A percentile compares a stretch with the other conserved stretches of the same genome.
Evolutionary conservation across 2,113 vertebrate species (phyloP).

Genomic region (Delphinus delphis): DNA sequence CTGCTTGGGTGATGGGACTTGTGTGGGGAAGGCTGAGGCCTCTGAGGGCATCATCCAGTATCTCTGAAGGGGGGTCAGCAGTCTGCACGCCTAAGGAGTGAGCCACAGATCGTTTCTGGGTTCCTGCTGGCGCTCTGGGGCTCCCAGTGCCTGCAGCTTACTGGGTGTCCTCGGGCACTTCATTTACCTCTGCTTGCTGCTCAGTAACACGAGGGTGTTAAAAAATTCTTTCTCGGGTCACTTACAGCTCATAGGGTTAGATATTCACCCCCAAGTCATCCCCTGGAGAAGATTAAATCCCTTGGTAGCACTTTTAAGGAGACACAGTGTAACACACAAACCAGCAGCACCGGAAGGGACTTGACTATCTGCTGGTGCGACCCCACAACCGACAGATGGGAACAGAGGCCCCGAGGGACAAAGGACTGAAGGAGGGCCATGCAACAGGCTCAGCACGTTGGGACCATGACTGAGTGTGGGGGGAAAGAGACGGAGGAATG

Average conservation of each 20-base stretch:
- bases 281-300: not conserved
- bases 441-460: fast-evolving
- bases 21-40: not conserved
- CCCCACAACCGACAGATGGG: not conserved
- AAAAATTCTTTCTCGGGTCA: not conserved
- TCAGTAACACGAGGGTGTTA: not conserved
- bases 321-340: not conserved
- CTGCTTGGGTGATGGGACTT: not conserved
- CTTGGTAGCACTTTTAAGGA: not conserved
- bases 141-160: not conserved
- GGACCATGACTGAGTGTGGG: not conserved
- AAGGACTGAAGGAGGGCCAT: not conserved
- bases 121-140: not conserved
- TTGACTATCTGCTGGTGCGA: not conserved
- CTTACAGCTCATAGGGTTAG: not conserved
- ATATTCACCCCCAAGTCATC: not conserved
- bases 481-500: not conserved
- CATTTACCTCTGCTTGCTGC: not conserved
- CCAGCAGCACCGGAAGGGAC: not conserved
- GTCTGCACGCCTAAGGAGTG: not conserved
- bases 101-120: not conserved
- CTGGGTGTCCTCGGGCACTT: not conserved
- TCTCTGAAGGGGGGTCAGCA: not conserved
- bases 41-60: not conserved
- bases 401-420: not conserved